phyloP scores from a whole-genome alignment of 1,140 invertebrate species.

The Drosophila saltans region DNA sequence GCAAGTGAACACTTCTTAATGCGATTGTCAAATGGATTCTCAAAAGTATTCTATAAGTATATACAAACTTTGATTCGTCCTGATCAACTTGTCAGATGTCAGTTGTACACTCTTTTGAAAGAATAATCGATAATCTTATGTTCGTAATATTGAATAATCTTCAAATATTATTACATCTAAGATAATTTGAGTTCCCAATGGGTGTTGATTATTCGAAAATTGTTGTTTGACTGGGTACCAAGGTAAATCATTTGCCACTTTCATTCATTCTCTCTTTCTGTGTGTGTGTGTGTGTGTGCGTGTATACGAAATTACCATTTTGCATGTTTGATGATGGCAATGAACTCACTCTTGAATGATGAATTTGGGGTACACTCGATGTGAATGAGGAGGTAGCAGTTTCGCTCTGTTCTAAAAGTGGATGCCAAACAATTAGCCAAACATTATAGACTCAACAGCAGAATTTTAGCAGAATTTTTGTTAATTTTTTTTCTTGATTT shows the following conservation, averaged over 20 bases:
- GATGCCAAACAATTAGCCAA: conserved; percentile 51
- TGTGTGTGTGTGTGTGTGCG: conserved; percentile 18
- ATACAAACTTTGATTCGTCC: too few species aligned
- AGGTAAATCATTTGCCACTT: conserved; percentile 64
- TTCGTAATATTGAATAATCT: not conserved
- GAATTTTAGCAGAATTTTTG: conserved; percentile 22
- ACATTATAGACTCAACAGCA: conserved; percentile 34
- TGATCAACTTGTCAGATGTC: too few species aligned
- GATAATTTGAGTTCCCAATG: not conserved
- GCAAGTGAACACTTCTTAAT: too few species aligned
- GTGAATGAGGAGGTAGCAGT: not conserved
- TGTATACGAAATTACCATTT: conserved; percentile 66
- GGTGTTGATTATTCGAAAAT: not conserved
- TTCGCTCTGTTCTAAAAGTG: conserved; percentile 1
- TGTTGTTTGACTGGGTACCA: conserved; percentile 37
- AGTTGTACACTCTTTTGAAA: too few species aligned
- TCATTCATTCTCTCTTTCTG: conserved; percentile 32
- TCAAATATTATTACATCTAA: not conserved
- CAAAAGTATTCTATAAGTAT: too few species aligned
- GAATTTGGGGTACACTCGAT: not conserved
- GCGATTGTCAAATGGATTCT: too few species aligned
- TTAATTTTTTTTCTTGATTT: conserved; percentile 14
- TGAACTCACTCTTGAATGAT: conserved; percentile 49
- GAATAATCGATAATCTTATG: not conserved
- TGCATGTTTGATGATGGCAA: conserved; percentile 66